A percentile compares a stretch with the other conserved stretches of the same genome.
Evolutionary conservation across 2,113 vertebrate species (phyloP).

Genomic region (Rhegmatorhina hoffmannsi): DNA sequence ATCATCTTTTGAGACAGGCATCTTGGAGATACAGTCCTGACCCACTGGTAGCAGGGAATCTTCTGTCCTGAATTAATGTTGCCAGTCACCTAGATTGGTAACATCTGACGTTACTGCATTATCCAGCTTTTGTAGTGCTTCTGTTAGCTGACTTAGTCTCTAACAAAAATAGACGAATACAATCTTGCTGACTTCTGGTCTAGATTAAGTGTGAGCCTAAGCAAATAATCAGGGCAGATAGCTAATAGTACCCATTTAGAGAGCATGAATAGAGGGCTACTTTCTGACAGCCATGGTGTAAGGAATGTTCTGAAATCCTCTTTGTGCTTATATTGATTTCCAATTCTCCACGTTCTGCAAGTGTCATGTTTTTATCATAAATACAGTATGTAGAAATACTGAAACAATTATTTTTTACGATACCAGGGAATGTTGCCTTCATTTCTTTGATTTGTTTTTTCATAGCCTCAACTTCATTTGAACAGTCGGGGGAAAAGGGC

Average conservation of each 20-base stretch:
- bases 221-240: neutral
- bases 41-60: neutral
- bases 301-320: neutral
- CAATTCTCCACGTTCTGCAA: neutral
- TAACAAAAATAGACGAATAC: slow-evolving; percentile 9
- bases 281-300: neutral
- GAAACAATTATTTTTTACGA: neutral
- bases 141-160: slow-evolving; percentile 13
- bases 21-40: neutral
- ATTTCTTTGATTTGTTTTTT: slow-evolving; percentile 47
- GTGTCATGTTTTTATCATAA: neutral
- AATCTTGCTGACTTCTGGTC: slow-evolving; percentile 64
- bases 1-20: neutral
- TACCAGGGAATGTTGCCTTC: neutral
- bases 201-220: slow-evolving; percentile 46
- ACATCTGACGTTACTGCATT: slow-evolving; percentile 15
- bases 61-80: slow-evolving; percentile 2
- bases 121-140: slow-evolving; percentile 40
- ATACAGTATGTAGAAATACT: neutral
- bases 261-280: neutral
- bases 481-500: neutral
- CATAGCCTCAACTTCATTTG: slow-evolving; percentile 29
- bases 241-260: neutral
- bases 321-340: slow-evolving; percentile 11
- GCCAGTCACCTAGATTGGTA: slow-evolving; percentile 5